These are phyloP conservation scores for Mycetomoellerius zeteki DNA, from an alignment of 1,140 invertebrate species.

Conservation along the genomic window DNA sequence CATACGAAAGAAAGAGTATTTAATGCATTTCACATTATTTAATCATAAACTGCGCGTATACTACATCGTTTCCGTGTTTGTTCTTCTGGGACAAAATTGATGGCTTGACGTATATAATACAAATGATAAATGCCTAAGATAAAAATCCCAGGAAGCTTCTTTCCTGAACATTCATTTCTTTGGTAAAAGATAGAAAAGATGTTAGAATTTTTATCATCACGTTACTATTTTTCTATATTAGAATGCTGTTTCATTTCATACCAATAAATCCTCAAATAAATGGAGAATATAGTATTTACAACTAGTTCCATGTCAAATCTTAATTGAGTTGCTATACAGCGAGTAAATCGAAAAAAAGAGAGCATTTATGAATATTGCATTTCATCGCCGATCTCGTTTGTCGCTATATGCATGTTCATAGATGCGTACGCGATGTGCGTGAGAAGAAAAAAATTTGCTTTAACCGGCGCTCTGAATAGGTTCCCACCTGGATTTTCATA, in stretches of 20 bases:
- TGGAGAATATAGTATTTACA: background rate
- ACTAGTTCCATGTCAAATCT: background rate
- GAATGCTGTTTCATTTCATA: background rate
- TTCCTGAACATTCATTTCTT: background rate
- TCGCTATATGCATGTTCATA: background rate
- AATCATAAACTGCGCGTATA: background rate
- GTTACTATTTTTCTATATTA: background rate
- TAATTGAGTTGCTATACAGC: conserved; percentile 16
- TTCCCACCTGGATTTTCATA: conserved; percentile 72
- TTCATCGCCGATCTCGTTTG: conserved; percentile 14
- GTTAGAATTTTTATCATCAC: background rate
- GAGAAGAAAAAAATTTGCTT: conserved; percentile 64
- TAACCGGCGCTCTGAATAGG: conserved; percentile 42
- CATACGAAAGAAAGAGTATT: background rate
- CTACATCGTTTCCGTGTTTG: background rate
- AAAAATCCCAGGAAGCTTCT: background rate
- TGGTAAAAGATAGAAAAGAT: background rate
- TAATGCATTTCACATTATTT: background rate
- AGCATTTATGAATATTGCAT: conserved; percentile 21
- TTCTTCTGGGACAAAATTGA: conserved; percentile 13
- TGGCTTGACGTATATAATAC: background rate
- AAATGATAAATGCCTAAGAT: background rate
- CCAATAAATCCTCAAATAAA: conserved; percentile 15
- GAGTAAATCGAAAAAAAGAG: background rate
- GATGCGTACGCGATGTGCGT: conserved; percentile 54